These are phyloP conservation scores for Acromyrmex heyeri DNA, from an alignment of 1,140 invertebrate species.

Conservation along the genomic window DNA sequence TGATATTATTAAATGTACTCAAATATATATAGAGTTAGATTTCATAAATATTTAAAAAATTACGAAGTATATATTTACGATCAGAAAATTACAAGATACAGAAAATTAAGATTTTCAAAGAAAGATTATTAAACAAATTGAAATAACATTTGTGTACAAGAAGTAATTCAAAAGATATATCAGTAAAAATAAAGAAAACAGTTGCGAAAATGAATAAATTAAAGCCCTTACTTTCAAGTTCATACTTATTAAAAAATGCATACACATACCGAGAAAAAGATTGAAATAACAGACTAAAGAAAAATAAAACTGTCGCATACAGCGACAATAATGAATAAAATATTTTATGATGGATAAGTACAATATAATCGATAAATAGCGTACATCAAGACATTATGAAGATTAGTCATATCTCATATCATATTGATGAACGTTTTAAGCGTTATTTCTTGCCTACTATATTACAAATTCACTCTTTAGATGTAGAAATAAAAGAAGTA, in stretches of 20 bases:
- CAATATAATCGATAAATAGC: neutral
- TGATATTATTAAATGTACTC: neutral
- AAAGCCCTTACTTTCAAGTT: too few species aligned
- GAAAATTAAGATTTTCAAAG: neutral
- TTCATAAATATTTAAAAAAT: neutral
- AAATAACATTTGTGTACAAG: neutral
- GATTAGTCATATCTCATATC: neutral
- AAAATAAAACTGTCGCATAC: neutral
- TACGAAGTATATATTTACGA: neutral
- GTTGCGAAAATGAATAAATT: too few species aligned
- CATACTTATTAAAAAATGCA: too few species aligned
- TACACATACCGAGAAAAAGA: too few species aligned
- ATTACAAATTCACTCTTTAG: too few species aligned
- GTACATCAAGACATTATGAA: neutral
- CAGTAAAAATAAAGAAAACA: neutral
- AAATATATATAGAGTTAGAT: constrained; percentile 4
- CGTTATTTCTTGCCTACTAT: too few species aligned
- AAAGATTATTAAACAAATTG: neutral
- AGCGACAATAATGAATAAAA: constrained; percentile 15
- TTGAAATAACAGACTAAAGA: too few species aligned
- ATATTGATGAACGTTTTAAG: too few species aligned
- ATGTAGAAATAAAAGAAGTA: too few species aligned
- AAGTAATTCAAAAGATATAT: neutral
- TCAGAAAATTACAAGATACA: neutral
- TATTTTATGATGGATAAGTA: neutral